These are phyloP conservation scores for Plebejus anna DNA, from an alignment of 2,888 invertebrate species.

Conservation along the genomic window DNA sequence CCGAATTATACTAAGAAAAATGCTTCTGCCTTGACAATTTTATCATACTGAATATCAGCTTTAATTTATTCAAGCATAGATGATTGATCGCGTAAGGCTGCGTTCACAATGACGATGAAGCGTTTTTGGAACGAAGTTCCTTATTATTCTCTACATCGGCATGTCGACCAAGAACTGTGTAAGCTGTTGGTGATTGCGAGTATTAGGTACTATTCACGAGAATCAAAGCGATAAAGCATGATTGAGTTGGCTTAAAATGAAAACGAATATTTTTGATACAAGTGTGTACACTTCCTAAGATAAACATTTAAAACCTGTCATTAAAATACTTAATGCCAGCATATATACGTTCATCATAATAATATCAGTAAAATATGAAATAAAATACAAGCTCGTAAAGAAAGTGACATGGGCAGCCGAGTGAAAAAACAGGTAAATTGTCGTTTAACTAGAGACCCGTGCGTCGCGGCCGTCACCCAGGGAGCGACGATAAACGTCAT, in stretches of 20 bases:
- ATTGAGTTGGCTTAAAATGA: background rate
- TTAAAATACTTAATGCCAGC: constrained; percentile 47
- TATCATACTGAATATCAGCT: constrained; percentile 26
- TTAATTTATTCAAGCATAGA: constrained; percentile 19
- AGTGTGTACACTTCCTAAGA: constrained; percentile 11
- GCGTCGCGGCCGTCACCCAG: constrained; percentile 59
- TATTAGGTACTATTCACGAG: background rate
- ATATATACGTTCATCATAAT: constrained; percentile 66
- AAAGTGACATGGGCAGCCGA: constrained; percentile 69
- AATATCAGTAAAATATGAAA: constrained; percentile 72
- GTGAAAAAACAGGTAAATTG: constrained; percentile 70
- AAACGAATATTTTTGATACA: background rate
- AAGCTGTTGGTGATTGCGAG: background rate
- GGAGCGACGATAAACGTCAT: constrained; percentile 75
- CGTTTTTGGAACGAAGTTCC: background rate
- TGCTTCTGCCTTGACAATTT: constrained; percentile 33
- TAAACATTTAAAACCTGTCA: constrained; percentile 28
- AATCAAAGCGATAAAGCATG: background rate
- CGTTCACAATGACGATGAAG: background rate
- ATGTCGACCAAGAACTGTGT: background rate
- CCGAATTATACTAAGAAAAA: constrained; percentile 36
- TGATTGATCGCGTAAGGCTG: constrained; percentile 25
- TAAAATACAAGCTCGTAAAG: constrained; percentile 74
- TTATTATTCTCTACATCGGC: background rate
- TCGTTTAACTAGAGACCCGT: constrained; percentile 65